Base-by-base conservation (phyloP, 2,888 invertebrate species). In the Platycheirus rosarum region DNA sequence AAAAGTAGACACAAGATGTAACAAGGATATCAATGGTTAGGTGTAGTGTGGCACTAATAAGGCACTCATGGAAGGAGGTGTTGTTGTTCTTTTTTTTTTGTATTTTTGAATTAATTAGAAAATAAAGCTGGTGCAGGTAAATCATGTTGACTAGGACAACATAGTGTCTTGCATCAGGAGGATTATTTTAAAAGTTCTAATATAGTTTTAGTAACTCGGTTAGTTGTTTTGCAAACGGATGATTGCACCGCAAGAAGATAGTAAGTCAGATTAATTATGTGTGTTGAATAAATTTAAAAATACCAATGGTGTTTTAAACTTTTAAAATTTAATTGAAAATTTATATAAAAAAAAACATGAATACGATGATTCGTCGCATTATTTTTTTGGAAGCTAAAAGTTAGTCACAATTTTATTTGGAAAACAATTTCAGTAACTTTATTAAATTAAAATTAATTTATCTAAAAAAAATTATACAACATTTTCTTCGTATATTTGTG, bases 201-300 rank as follows among this genome's bases (percentile, higher is more conserved):
- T 66, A 16, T 18, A 32, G 29, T 26, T 48, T 82, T 57, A 82
- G 82, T 82, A 68, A 44, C 68, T 63, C 63, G 55, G 62, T 66
- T 35, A 44, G 63, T 63, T 73, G 63, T 73, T 82, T 76, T 68
- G 77, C 48, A 73, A 68, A 49, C 82, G 76, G 82, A 82, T 82
- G 82, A 77, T 68, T 82, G 48, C 62, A 32, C 44, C 68, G n/a
- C 23, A 68, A 42, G 68, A 57, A 55, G 68, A 55, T 2, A 62
- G 82, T 70, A 71, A 71, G 76, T 44, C n/a, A 4, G 29, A 32
- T 23, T 23, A 23, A 23, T n/a, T n/a, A n/a, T n/a, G n/a, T n/a
- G 6, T 6, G 23, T 23, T 23, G 6, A 23, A 23, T 4, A 2
- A 23, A 23, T 23, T 23, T 23, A 23, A 6, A 23, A 23, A 23